Evolutionary conservation across 2,113 vertebrate genomes (phyloP).

Genomic region (Cryptotis parvus): DNA sequence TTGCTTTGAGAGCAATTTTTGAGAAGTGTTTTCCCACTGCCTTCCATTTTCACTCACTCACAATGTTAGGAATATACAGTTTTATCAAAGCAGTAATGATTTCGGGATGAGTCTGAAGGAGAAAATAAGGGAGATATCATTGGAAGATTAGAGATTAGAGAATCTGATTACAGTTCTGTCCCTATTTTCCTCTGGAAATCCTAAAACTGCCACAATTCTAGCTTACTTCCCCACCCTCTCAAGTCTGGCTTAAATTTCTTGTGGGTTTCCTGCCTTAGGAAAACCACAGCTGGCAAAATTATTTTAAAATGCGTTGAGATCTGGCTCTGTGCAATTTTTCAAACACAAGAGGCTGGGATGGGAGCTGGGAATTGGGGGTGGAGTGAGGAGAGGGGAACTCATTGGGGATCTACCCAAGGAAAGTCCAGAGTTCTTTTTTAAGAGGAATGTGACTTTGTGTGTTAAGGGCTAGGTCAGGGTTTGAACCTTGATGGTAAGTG

Average conservation of each 20-base stretch:
- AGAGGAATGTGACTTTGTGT: conserved; percentile 14
- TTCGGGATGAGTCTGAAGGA: conserved; percentile 18
- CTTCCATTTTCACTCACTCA: conserved; percentile 51
- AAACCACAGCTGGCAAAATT: conserved; percentile 39
- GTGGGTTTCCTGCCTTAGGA: conserved; percentile 36
- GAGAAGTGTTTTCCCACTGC: not conserved
- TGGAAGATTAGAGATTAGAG: not conserved
- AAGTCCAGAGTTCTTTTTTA: not conserved
- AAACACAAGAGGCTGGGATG: conserved; percentile 3
- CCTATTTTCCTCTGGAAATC: conserved; percentile 29
- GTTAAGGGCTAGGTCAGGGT: not conserved
- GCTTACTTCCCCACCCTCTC: not conserved
- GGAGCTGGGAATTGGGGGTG: not conserved
- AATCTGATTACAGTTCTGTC: not conserved
- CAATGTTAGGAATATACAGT: conserved; percentile 27
- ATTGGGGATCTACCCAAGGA: not conserved
- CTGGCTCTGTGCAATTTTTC: conserved; percentile 47
- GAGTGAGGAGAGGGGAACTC: not conserved
- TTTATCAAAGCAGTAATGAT: conserved; percentile 48
- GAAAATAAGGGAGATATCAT: not conserved
- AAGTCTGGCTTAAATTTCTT: conserved; percentile 41
- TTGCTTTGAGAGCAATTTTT: conserved; percentile 53
- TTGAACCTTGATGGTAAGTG: conserved; percentile 25
- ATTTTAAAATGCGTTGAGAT: conserved; percentile 31
- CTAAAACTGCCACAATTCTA: conserved; percentile 10